Base-by-base conservation (phyloP, 2,797 vertebrate genomes). In the Chelon auratus region DNA sequence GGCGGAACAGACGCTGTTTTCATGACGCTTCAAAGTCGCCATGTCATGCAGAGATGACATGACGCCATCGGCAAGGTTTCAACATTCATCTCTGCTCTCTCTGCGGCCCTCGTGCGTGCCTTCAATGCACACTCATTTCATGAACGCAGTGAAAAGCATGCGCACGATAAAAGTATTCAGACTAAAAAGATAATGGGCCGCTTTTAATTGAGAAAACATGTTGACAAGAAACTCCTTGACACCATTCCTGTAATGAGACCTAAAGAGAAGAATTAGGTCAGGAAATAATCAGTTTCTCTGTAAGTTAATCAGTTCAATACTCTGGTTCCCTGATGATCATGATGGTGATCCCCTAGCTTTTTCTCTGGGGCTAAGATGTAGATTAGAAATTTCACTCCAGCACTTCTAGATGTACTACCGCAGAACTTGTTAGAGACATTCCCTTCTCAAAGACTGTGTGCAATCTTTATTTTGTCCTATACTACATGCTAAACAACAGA, bases 1-100 rank as follows among this genome's bases (percentile, higher is more conserved):
- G 24, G 45, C 14, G 11, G 22, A 75, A 62, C 64, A 62, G 52
- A 62, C 1, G 36, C 22, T 67, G 62, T 47, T 37, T 61, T 68
- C 37, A 62, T 18, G 11, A 62, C 51, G 62, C 60, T 56, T 45
- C 43, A 72, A 61, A 68, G 66, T 76, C 75, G 63, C 67, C 67
- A 58, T 74, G 76, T 72, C 39, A 24, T 42, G 40, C 2, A 18
- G 36, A 37, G 51, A 58, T 37, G 24, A 26, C 13, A 24, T 2
- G 12, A 37, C 12, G 50, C 77, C 24, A 47, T 45, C 0, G 26
- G 52, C 50, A 45, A 60, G 51, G 33, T 26, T 72, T 74, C 33
- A 55, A 39, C 52, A 53, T 17, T 56, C 37, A 36, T 62, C 53
- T 37, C 18, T 52, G 26, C 48, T 51, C 48, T 52, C 52, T 52